A percentile compares a stretch with the other conserved stretches of the same genome.
These are phyloP conservation scores for Silurus asotus DNA, from an alignment of 2,113 vertebrate genomes.

Conservation along the genomic window DNA sequence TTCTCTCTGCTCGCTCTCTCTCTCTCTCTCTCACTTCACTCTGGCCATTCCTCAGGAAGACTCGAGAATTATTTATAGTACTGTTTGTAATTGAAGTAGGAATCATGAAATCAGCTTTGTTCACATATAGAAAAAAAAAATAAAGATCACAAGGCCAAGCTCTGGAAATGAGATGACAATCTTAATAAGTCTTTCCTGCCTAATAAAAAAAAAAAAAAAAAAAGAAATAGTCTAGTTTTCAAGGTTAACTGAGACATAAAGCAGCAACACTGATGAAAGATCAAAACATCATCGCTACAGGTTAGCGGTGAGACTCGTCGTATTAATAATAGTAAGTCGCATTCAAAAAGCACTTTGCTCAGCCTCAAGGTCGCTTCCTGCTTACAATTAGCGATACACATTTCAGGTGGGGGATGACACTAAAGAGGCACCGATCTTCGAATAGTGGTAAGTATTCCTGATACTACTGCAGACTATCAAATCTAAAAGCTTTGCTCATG, in stretches of 20 bases:
- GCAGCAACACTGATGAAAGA: slow-evolving; percentile 40
- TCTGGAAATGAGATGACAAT: not conserved
- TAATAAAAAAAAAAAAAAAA: not conserved
- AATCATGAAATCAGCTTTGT: slow-evolving; percentile 10
- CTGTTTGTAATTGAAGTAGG: slow-evolving; percentile 26
- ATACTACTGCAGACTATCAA: not conserved
- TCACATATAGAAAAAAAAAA: not conserved
- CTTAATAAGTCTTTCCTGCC: not conserved
- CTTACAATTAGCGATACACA: no score
- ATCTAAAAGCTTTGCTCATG: slow-evolving; percentile 43
- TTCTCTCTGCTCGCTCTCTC: slow-evolving; percentile 45
- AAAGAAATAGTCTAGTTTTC: not conserved
- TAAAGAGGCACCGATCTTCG: not conserved
- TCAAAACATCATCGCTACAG: slow-evolving; percentile 12
- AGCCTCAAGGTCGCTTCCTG: not conserved
- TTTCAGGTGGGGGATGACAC: not conserved
- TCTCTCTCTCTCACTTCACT: slow-evolving; percentile 2
- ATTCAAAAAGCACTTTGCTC: not conserved
- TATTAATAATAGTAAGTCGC: not conserved
- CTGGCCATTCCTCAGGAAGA: slow-evolving; percentile 30
- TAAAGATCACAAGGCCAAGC: not conserved
- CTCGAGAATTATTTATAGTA: slow-evolving; percentile 38
- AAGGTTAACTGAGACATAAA: slow-evolving; percentile 17
- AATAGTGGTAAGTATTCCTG: not conserved
- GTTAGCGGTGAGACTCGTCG: not conserved